These are phyloP conservation scores for Tiliqua scincoides DNA, from an alignment of 2,113 vertebrate genomes.

Conservation along the genomic window DNA sequence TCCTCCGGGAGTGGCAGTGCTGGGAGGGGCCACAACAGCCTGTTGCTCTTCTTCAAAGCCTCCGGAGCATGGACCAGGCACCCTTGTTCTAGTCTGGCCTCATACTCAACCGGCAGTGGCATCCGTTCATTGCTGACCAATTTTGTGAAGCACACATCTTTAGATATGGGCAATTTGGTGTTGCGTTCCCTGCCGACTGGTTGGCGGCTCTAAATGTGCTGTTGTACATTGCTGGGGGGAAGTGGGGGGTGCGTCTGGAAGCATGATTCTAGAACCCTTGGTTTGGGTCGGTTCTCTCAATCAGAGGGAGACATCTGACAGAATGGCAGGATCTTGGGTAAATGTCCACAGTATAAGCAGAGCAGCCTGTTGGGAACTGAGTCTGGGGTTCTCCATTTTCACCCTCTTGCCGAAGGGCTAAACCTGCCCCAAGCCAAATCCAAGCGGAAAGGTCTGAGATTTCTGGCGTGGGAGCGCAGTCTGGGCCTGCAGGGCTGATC, in stretches of 20 bases:
- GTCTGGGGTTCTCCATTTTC: neutral
- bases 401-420: neutral
- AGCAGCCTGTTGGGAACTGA: neutral
- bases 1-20: neutral
- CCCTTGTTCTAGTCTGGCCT: no score
- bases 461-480: neutral
- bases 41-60: no score
- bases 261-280: neutral
- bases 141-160: neutral
- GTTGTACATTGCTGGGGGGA: no score
- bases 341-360: no score
- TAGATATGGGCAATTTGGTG: neutral
- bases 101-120: no score
- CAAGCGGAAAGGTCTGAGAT: neutral
- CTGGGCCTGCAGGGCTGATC: neutral
- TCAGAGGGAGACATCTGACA: neutral
- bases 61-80: no score
- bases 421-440: neutral
- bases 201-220: neutral
- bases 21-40: neutral
- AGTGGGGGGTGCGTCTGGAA: neutral
- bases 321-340: neutral
- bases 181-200: neutral
- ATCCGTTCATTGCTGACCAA: no score
- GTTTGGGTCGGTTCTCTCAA: neutral